Evolutionary conservation across 2,797 vertebrate genomes (phyloP).

Genomic region (Hydrophis major): DNA sequence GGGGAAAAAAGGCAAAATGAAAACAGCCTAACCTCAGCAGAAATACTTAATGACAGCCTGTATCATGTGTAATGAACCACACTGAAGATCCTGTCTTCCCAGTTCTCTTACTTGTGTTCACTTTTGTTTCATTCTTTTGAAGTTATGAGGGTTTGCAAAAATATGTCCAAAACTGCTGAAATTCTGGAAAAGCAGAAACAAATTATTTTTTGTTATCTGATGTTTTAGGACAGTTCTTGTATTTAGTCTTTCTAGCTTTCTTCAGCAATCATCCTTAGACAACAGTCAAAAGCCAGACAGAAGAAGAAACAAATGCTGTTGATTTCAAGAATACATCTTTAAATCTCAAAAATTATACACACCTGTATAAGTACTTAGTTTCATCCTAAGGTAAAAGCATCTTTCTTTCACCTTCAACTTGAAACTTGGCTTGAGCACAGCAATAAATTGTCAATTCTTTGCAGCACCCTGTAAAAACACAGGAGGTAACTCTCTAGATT

Average conservation of each 20-base stretch:
- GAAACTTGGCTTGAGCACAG: not conserved
- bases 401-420: not conserved
- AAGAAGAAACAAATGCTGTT: not conserved
- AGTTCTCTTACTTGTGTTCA: constrained; percentile 7
- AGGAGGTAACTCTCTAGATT: not conserved
- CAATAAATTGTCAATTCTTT: not conserved
- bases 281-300: not conserved
- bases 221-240: not conserved
- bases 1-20: not conserved
- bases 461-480: not conserved
- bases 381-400: not conserved
- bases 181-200: constrained; percentile 5
- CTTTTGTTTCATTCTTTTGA: not conserved
- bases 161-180: not conserved
- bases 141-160: not conserved
- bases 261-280: not conserved
- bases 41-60: constrained; percentile 27
- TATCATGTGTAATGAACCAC: constrained; percentile 17
- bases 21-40: constrained; percentile 18
- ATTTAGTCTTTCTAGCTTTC: not conserved
- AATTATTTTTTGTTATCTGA: not conserved
- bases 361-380: not conserved
- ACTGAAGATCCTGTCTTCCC: constrained; percentile 1
- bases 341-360: not conserved
- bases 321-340: not conserved